These are phyloP conservation scores for Pentamera pediparva DNA, from an alignment of 53 echinoderm and acorn worm species.

Conservation along the genomic window DNA sequence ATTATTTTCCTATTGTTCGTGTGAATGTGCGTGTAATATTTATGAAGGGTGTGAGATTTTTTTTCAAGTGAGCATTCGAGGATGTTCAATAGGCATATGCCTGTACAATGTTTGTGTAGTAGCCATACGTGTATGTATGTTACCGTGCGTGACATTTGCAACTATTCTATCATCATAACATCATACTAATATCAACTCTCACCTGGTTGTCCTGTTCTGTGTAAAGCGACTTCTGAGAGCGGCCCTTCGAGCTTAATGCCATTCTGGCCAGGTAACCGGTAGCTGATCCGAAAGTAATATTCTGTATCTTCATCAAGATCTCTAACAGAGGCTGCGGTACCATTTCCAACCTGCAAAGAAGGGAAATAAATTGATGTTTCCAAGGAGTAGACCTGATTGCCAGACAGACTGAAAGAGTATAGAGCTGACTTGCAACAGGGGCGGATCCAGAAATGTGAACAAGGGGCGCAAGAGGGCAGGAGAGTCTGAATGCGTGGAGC, in stretches of 20 bases:
- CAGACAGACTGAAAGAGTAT: background rate
- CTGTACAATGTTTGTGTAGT: too few species aligned
- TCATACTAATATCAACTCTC: background rate
- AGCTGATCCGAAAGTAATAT: conserved; percentile 91
- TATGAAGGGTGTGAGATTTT: too few species aligned
- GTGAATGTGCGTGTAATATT: too few species aligned
- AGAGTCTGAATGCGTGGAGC: too few species aligned
- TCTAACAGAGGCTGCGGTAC: conserved; percentile 67
- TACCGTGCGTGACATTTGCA: too few species aligned
- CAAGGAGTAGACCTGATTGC: too few species aligned
- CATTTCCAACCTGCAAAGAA: conserved; percentile 64
- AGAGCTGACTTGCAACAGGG: background rate
- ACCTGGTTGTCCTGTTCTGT: conserved; percentile 89
- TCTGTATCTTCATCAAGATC: conserved; percentile 57
- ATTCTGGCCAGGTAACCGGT: conserved; percentile 61
- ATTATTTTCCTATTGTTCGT: too few species aligned
- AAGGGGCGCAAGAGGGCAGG: too few species aligned
- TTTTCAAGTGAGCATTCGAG: too few species aligned
- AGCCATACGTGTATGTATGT: too few species aligned
- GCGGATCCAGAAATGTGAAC: background rate
- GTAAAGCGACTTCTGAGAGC: conserved; percentile 73
- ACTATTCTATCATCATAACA: background rate
- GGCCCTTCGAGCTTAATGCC: conserved; percentile 77
- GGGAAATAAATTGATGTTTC: too few species aligned
- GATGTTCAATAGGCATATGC: too few species aligned